phyloP scores from a whole-genome alignment of 2,797 vertebrate species.

The Gymnoscopelus braueri region DNA sequence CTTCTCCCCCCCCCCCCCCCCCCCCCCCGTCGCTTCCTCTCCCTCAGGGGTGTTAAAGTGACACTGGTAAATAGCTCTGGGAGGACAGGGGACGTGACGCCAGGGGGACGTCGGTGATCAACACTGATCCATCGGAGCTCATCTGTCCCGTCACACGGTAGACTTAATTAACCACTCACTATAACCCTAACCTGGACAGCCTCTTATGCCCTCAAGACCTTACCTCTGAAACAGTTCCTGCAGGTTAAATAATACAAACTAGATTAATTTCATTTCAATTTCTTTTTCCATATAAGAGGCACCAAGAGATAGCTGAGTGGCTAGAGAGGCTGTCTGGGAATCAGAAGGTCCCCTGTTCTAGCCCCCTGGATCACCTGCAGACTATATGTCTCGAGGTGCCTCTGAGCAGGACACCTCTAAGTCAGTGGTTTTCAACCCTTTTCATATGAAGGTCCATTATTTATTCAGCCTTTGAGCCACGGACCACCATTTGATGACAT shows the following conservation, averaged over 20 bases:
- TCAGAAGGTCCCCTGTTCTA: too few relatives aligned
- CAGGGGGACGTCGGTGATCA: slow-evolving; percentile 16
- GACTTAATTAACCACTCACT: slow-evolving; percentile 26
- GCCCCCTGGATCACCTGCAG: background rate
- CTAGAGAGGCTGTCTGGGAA: too few relatives aligned
- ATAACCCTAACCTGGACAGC: slow-evolving; percentile 17
- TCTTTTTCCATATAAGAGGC: too few relatives aligned
- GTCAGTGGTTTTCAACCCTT: too few relatives aligned
- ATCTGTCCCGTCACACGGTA: slow-evolving; percentile 13
- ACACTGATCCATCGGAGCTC: slow-evolving; percentile 25
- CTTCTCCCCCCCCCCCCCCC: slow-evolving; percentile 24
- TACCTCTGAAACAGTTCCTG: background rate
- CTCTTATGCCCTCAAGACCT: background rate
- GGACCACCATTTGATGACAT: too few relatives aligned
- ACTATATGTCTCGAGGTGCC: background rate
- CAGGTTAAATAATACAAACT: slow-evolving; percentile 9
- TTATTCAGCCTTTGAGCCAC: too few relatives aligned
- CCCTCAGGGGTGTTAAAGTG: slow-evolving; percentile 33
- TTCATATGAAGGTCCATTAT: too few relatives aligned
- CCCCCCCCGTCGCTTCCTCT: slow-evolving; percentile 1
- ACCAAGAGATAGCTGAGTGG: too few relatives aligned
- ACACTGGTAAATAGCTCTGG: slow-evolving; percentile 8
- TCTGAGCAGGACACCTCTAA: too few relatives aligned
- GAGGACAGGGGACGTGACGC: slow-evolving; percentile 39
- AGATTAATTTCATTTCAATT: background rate